Evolutionary conservation across 2,888 invertebrate genomes (phyloP).

Genomic region (Meghimatium bilineatum): DNA sequence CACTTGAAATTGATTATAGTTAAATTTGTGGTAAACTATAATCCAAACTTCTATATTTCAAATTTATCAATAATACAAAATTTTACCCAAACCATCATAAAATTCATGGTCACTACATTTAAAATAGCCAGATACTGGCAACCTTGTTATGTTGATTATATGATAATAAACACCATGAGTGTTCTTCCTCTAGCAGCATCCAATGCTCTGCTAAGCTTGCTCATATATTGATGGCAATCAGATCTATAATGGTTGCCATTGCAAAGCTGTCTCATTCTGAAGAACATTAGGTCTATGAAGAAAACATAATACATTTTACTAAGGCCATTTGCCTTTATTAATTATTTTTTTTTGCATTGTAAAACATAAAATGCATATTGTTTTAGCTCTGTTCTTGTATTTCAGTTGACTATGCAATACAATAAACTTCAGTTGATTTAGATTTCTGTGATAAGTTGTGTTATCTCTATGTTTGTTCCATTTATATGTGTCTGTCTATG

Average conservation of each 20-base stretch:
- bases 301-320: slow-evolving; percentile 4
- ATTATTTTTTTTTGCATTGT: slow-evolving; percentile 1
- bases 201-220: background rate
- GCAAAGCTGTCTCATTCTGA: slow-evolving; percentile 14
- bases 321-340: slow-evolving; percentile 15
- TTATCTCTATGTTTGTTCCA: too few species aligned
- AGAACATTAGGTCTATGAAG: background rate
- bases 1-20: too few species aligned
- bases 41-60: too few species aligned
- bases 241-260: background rate
- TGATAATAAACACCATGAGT: slow-evolving; percentile 22
- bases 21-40: too few species aligned
- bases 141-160: background rate
- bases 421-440: slow-evolving; percentile 43
- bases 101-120: too few species aligned
- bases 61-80: too few species aligned
- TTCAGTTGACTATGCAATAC: slow-evolving; percentile 45
- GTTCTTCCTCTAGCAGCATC: slow-evolving; percentile 23
- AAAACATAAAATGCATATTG: slow-evolving; percentile 43
- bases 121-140: too few species aligned
- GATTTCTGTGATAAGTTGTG: slow-evolving; percentile 10
- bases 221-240: slow-evolving; percentile 19
- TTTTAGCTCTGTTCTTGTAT: slow-evolving; percentile 40
- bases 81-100: too few species aligned
- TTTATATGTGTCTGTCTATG: too few species aligned